phyloP scores from a whole-genome alignment of 1,140 invertebrate species.

The Mycetomoellerius zeteki region DNA sequence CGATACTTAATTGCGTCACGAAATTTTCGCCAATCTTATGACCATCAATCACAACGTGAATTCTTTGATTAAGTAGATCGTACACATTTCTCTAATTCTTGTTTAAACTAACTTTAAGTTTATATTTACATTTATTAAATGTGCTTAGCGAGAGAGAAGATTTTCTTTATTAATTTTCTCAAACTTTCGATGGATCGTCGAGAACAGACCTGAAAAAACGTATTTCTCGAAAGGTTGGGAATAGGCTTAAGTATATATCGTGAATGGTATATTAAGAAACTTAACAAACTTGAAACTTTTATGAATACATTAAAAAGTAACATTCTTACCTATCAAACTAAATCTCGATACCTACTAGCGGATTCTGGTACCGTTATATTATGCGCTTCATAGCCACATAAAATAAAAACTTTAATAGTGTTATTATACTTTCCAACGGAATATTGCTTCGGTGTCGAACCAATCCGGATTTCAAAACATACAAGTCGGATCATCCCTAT shows the following conservation, averaged over 20 bases:
- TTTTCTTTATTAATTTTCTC: background rate
- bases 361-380: conserved; percentile 1
- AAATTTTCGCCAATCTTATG: conserved; percentile 42
- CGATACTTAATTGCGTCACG: conserved; percentile 54
- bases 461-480: background rate
- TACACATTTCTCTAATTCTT: background rate
- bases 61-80: background rate
- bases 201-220: background rate
- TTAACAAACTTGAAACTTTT: conserved; percentile 8
- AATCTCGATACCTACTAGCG: background rate
- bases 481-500: background rate
- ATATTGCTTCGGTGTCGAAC: background rate
- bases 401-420: conserved; percentile 31
- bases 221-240: background rate
- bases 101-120: background rate
- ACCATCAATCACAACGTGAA: background rate
- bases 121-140: background rate
- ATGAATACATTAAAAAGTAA: conserved; percentile 5
- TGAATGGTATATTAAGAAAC: background rate
- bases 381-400: background rate
- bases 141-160: background rate
- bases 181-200: background rate
- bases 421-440: conserved; percentile 26
- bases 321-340: background rate
- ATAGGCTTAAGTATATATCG: background rate